A percentile compares a stretch with the other conserved stretches of the same genome.
Conservation (phyloP, 2,113 vertebrate species). For the Albula glossodonta region DNA sequence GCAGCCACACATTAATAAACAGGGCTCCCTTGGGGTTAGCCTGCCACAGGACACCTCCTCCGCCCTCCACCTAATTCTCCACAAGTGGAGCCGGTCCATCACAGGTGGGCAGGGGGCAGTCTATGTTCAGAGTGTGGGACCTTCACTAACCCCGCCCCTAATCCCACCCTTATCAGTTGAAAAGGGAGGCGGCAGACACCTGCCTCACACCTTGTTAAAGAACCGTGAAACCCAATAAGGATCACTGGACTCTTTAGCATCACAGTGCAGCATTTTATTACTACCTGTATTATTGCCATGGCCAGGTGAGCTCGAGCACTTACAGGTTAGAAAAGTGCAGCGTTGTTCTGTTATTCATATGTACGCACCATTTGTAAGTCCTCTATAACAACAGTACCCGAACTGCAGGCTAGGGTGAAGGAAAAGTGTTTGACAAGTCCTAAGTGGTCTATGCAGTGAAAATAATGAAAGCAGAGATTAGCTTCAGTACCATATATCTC, state of each 20-base stretch:
- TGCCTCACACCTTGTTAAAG: conserved; percentile 14
- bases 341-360: not conserved
- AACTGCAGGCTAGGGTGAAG: not conserved
- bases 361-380: not conserved
- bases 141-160: not conserved
- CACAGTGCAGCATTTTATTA: not conserved
- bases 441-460: not conserved
- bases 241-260: not conserved
- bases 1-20: conserved; percentile 84
- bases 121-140: conserved; percentile 54
- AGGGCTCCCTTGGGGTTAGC: conserved; percentile 77
- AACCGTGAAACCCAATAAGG: not conserved
- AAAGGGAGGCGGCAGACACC: not conserved
- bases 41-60: conserved; percentile 56
- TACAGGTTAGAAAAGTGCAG: not conserved
- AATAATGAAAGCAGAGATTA: not conserved
- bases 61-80: conserved; percentile 75
- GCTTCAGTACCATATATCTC: not conserved
- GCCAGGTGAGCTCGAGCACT: not conserved
- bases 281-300: not conserved
- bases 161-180: not conserved
- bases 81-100: conserved; percentile 73
- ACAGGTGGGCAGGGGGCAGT: conserved; percentile 57
- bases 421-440: not conserved
- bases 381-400: not conserved